phyloP scores from a whole-genome alignment of 2,888 invertebrate genomes.

The Pollenia angustigena region DNA sequence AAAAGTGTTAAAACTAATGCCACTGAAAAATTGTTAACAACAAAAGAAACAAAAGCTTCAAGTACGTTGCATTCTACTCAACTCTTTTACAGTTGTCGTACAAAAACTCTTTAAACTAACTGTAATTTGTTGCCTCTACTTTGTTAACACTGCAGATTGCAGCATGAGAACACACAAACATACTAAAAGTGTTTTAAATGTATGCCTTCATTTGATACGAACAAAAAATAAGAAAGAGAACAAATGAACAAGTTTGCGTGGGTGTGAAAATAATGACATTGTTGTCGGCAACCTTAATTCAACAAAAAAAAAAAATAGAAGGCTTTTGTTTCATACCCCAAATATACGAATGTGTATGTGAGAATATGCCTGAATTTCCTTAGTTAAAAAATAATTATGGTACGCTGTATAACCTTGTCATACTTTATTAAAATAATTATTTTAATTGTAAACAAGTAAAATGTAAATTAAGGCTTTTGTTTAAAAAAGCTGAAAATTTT shows the following conservation, averaged over 20 bases:
- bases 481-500: not conserved
- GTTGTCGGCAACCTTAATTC: constrained; percentile 50
- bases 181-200: too few relatives aligned
- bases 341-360: not conserved
- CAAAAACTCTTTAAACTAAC: constrained; percentile 37
- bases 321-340: not conserved
- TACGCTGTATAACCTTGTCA: constrained; percentile 42
- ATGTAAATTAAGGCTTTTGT: not conserved
- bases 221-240: not conserved
- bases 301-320: not conserved
- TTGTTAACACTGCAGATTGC: constrained; percentile 39
- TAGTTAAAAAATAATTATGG: not conserved
- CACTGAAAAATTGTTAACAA: constrained; percentile 60
- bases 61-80: constrained; percentile 36
- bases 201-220: not conserved
- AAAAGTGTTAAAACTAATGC: constrained; percentile 64
- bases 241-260: constrained; percentile 9
- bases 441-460: not conserved
- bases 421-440: constrained; percentile 25
- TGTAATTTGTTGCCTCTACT: constrained; percentile 61
- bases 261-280: constrained; percentile 41
- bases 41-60: constrained; percentile 49
- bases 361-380: not conserved
- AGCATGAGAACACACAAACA: not conserved
- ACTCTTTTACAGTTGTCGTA: constrained; percentile 11